Evolutionary conservation across 2,113 vertebrate genomes (phyloP).

Genomic region (Chinchilla lanigera): DNA sequence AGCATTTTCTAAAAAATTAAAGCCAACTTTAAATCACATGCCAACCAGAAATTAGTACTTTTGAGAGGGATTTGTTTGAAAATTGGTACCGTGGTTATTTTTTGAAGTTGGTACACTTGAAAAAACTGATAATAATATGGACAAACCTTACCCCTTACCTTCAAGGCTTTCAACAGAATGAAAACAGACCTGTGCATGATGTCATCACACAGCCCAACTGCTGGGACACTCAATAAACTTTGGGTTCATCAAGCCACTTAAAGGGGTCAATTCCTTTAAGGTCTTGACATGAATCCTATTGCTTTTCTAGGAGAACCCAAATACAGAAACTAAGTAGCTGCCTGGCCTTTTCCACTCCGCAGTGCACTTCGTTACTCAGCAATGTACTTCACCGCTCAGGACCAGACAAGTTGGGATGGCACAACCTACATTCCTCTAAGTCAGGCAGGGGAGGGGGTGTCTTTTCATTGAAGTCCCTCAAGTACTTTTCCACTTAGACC

Average conservation of each 20-base stretch:
- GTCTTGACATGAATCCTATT: not conserved
- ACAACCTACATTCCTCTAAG: not conserved
- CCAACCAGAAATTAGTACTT: not conserved
- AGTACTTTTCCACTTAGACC: not conserved
- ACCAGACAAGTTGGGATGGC: not conserved
- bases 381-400: no score
- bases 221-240: not conserved
- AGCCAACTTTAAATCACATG: not conserved
- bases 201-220: not conserved
- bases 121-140: not conserved
- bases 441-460: not conserved
- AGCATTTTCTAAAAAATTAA: not conserved
- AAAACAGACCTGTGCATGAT: not conserved
- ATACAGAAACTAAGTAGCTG: not conserved
- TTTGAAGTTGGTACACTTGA: not conserved
- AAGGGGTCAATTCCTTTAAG: not conserved
- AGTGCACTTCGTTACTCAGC: not conserved
- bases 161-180: not conserved
- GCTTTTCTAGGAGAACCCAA: not conserved
- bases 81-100: not conserved
- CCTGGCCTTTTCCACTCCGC: not conserved
- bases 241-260: not conserved
- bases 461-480: not conserved
- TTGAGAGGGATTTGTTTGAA: not conserved
- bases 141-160: not conserved